Evolutionary conservation across 1,140 invertebrate species (phyloP), one percentile per base, ranked within the genome.

Genomic region (Ceratina japonica): DNA sequence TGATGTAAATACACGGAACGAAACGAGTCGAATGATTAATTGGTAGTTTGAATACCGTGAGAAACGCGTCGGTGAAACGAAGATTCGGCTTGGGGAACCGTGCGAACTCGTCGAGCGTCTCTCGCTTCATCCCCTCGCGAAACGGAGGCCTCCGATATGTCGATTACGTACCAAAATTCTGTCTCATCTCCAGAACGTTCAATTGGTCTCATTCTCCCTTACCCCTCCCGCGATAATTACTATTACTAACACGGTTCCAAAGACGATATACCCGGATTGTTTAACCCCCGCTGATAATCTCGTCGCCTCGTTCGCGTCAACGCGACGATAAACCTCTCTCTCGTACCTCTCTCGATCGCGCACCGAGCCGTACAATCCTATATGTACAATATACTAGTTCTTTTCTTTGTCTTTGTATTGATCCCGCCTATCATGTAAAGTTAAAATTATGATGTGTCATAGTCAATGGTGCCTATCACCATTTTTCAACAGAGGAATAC

Each of bases 361-460:
- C 78, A 44, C 37, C 37, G 37, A 44, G 37, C 10, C 37, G 77
- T 77, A 56, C 54, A n/a, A 44, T 56, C 54, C 78, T 84, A 86
- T 85, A 87, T 91, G 85, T 90, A 91, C 89, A 91, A 90, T 91
- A 91, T 90, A 86, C 88, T 86, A 88, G 81, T 89, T 86, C 80
- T 64, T 56, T 54, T 65, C 20, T 65, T 59, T 79, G 31, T 79
- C 37, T 79, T 79, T 76, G 87, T 83, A 89, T 91, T 89, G 90
- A 91, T 91, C 88, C 90, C 88, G 80, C 87, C 86, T 91, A 90
- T 86, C 85, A 89, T 89, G 89, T 89, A 90, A 89, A 89, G 87
- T 91, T 91, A 92, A 84, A 86, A 83, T 88, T 89, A 89, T 90
- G 90, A 90, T 91, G 90, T 90, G 88, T 91, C 90, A 82, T 89